Evolutionary conservation across 2,888 invertebrate species (phyloP), one percentile per base, ranked within the genome.

Genomic region (Bellardia bayeri): DNA sequence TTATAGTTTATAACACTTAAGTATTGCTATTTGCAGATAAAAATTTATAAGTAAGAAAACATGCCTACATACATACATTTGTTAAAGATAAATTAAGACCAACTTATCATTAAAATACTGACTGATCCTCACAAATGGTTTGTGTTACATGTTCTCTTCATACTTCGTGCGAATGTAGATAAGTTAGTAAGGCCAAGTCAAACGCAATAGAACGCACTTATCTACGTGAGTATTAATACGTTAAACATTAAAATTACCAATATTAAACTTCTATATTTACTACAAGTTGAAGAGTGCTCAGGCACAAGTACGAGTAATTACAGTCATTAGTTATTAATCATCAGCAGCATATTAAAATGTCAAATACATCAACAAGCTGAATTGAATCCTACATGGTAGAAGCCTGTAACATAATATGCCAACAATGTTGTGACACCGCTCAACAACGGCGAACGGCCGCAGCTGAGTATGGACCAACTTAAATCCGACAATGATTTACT

Each of bases 371-470:
- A 75, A 66, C 58, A 51, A 63, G 51, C 54, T 72, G 51, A 72
- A 66, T 72, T 72, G 64, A 74, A 61, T 79, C 30, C 40, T 58
- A 30, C 68, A 45, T 6, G 13, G 40, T 23, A 49, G 16, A 49
- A n/a, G 30, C 64, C 6, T 40, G 45, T 16, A 79, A 66, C 30
- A n/a, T 23, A 56, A 45, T 66, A 68, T 23, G 40, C 40, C 74
- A 66, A 74, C 79, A 74, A 68, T 74, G 78, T 83, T 84, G 72
- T 84, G 58, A 68, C 72, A 84, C 45, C 68, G 16, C 30, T 23
- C 82, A 68, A 61, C 58, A 58, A 40, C 72, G 23, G 30, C 9
- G 11, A 56, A 42, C 11, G 45, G 4, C 49, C 33, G n/a, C 42
- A 9, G 6, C n/a, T 11, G 11, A 13, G 54, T 40, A 63, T 71